Percentiles rank a stretch among this genome's conserved stretches.
phyloP scores from a whole-genome alignment of 2,888 invertebrate genomes.

The Omphaloscelis lunosa region DNA sequence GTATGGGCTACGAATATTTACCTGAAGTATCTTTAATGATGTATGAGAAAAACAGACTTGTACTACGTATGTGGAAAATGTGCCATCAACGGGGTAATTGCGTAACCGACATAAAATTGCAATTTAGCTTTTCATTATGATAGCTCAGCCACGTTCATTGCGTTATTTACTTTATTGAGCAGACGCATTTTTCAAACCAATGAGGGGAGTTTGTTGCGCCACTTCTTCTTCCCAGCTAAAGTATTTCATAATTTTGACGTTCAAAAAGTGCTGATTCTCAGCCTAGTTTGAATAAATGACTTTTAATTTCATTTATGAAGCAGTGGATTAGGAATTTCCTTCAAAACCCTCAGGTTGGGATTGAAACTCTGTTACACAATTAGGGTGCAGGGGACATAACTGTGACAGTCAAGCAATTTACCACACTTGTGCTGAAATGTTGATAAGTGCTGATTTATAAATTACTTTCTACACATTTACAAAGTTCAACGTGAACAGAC shows the following conservation, averaged over 20 bases:
- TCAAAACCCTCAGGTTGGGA: background rate
- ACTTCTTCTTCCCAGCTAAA: too few species aligned
- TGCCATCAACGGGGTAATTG: background rate
- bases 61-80: background rate
- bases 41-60: conserved; percentile 23
- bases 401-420: conserved; percentile 9
- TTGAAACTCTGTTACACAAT: background rate
- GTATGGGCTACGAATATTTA: background rate
- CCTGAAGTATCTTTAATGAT: conserved; percentile 1
- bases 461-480: conserved; percentile 31
- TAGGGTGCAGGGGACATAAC: background rate
- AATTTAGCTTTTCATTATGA: background rate
- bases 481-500: conserved; percentile 30
- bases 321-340: too few species aligned
- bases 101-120: background rate
- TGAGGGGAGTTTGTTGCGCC: background rate
- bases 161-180: background rate
- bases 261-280: too few species aligned
- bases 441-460: conserved; percentile 28
- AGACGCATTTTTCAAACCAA: background rate
- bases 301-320: too few species aligned
- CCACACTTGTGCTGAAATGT: conserved; percentile 37
- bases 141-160: background rate
- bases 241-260: too few species aligned
- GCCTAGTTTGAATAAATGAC: too few species aligned